Base-by-base conservation (phyloP, 2,797 vertebrate species). In the Xyrichtys novacula region DNA sequence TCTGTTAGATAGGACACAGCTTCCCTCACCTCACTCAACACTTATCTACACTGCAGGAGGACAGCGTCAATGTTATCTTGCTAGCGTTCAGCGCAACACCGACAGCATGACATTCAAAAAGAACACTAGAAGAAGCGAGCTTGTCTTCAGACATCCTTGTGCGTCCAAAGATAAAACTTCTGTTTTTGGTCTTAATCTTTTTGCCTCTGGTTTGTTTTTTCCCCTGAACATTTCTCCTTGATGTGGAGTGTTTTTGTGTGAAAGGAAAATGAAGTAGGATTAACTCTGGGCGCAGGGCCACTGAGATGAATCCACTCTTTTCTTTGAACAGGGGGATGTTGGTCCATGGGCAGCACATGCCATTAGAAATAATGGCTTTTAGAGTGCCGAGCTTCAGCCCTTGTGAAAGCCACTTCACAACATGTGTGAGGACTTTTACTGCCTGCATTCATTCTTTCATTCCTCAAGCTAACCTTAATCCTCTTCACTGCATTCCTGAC, bases 311-410 rank as follows among this genome's bases (percentile, higher is more conserved):
- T 17, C 63, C 32, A 17, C 47, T 69, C 39, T 65, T 63, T 67
- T 38, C 57, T 76, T 78, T 57, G 74, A 72, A 80, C 29, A 26
- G 42, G 48, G 65, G 65, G 48, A 42, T 64, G 69, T 52, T 62
- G 67, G 71, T 53, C 67, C 50, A 58, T 29, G 64, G 65, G 72
- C 52, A 43, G 34, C 20, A 28, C 1, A 50, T 44, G 64, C 77
- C 83, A 80, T 89, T 79, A 82, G 60, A 79, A 79, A 81, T 83
- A 88, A 89, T 85, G 69, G 78, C 23, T 87, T 87, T 88, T 82
- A 86, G 76, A 87, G 88, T 86, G 78, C 74, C 65, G 49, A 68
- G 40, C 73, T 65, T 64, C 23, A 65, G 57, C 54, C 61, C 67
- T 72, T 66, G 46, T 38, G 48, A 85, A 82, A 80, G 64, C 57